Evolutionary conservation across 2,888 invertebrate genomes (phyloP).

Genomic region (Trichacis sp.): DNA sequence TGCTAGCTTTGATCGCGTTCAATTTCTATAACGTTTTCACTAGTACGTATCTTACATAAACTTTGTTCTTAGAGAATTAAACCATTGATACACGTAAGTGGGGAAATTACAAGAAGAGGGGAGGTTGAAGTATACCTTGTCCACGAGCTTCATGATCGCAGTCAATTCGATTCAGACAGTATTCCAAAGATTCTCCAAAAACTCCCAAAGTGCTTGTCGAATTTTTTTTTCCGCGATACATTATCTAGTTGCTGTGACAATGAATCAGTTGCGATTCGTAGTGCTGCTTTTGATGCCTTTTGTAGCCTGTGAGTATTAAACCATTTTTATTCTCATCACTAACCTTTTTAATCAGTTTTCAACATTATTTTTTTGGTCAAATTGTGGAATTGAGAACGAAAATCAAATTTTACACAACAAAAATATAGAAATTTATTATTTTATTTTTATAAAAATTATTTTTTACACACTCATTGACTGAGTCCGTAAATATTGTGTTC

Average conservation of each 20-base stretch:
- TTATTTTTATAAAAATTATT: too few relatives aligned
- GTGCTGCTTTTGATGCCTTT: too few relatives aligned
- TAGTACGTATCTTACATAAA: constrained; percentile 37
- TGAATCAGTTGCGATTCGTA: constrained; percentile 9
- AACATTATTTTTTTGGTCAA: too few relatives aligned
- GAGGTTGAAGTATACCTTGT: constrained; percentile 61
- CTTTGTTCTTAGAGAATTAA: constrained; percentile 46
- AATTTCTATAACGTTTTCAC: constrained; percentile 36
- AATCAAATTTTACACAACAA: too few relatives aligned
- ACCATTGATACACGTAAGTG: constrained; percentile 60
- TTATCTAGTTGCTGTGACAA: constrained; percentile 11
- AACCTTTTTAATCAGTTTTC: too few relatives aligned
- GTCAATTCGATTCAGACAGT: constrained; percentile 59
- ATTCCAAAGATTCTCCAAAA: constrained; percentile 58
- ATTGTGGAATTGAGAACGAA: too few relatives aligned
- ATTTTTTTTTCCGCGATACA: background rate
- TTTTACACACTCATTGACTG: too few relatives aligned
- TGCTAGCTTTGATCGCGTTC: too few relatives aligned
- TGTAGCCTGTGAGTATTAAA: too few relatives aligned
- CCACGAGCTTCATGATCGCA: constrained; percentile 57
- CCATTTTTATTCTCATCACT: too few relatives aligned
- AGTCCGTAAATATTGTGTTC: constrained; percentile 28
- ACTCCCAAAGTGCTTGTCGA: constrained; percentile 21
- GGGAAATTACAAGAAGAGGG: constrained; percentile 63
- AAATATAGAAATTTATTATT: too few relatives aligned